phyloP scores from a whole-genome alignment of 2,797 vertebrate species.

The Ctenopoma multispine region DNA sequence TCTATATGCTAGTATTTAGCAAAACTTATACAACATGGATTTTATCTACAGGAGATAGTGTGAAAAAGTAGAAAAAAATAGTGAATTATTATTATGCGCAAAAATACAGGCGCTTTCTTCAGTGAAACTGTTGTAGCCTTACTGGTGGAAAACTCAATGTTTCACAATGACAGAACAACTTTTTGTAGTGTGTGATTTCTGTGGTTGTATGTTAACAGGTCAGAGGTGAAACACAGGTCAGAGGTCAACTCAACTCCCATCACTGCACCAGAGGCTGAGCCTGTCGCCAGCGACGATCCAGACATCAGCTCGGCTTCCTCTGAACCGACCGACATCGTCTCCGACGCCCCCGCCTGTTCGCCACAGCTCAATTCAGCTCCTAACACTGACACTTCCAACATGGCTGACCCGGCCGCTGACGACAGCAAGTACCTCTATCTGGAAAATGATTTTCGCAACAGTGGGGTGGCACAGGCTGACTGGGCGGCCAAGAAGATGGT shows the following conservation, averaged over 20 bases:
- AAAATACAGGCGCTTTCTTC: no score
- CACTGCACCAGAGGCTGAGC: constrained; percentile 8
- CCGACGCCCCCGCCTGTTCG: not conserved
- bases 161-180: not conserved
- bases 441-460: constrained; percentile 91
- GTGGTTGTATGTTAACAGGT: constrained; percentile 27
- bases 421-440: constrained; percentile 94
- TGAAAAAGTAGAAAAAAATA: no score
- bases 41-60: no score
- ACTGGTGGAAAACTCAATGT: not conserved
- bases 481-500: constrained; percentile 95
- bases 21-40: not conserved
- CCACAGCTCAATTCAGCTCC: not conserved
- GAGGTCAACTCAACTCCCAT: constrained; percentile 38
- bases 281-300: not conserved
- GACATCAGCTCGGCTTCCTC: not conserved
- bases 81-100: no score
- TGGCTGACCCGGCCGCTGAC: constrained; percentile 85
- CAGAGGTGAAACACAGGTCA: constrained; percentile 43
- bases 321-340: not conserved
- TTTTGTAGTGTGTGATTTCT: not conserved
- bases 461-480: constrained; percentile 91
- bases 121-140: not conserved
- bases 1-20: no score
- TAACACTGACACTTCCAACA: constrained; percentile 72